These are phyloP conservation scores for Mythimna lalbum DNA, from an alignment of 2,888 invertebrate species.

Conservation along the genomic window DNA sequence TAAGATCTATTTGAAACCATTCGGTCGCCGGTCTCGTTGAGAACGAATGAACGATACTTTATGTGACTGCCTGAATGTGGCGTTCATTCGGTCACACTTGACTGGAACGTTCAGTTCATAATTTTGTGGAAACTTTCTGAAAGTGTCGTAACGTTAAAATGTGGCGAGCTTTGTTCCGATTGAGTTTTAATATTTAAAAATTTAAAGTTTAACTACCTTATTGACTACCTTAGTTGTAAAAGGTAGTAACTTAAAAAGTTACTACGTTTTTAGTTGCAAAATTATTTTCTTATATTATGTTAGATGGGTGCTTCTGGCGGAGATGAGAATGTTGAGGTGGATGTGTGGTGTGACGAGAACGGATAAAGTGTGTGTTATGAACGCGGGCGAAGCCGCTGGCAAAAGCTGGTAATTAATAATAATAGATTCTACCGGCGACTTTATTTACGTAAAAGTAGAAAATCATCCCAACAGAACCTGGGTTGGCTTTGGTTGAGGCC, in stretches of 20 bases:
- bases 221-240: not conserved
- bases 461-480: no score
- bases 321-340: no score
- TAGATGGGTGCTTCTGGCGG: no score
- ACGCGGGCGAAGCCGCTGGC: no score
- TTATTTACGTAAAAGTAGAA: no score
- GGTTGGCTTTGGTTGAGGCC: no score
- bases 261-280: no score
- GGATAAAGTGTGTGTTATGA: no score
- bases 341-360: no score
- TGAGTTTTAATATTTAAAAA: conserved; percentile 46
- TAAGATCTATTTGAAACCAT: conserved; percentile 45
- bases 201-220: conserved; percentile 9
- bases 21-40: conserved; percentile 29
- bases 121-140: conserved; percentile 39
- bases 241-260: not conserved
- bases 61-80: conserved; percentile 53
- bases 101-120: conserved; percentile 46
- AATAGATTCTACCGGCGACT: no score
- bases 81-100: conserved; percentile 55
- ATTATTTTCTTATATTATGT: not conserved
- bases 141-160: conserved; percentile 34
- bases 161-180: conserved; percentile 29
- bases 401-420: no score
- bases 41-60: conserved; percentile 59